Evolutionary conservation across 1,140 invertebrate genomes (phyloP), one percentile per base, ranked within the genome.

Genomic region (Caenorhabditis brenneri): DNA sequence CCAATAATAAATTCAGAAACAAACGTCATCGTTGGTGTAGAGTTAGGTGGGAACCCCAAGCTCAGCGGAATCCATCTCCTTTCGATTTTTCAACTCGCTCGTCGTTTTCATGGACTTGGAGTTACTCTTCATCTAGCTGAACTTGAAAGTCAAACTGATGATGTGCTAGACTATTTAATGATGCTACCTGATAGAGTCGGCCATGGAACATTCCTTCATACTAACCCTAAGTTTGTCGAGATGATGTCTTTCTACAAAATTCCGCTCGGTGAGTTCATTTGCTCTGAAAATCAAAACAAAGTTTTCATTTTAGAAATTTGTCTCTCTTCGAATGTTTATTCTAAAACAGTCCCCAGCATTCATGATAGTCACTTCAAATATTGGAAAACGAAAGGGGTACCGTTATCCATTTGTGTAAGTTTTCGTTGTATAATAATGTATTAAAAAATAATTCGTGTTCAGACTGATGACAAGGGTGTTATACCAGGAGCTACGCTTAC

Each of bases 401-500:
- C 84, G 2, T 39, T 85, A 2, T 24, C 53, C 58, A 51, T 85
- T 53, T 78, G 46, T 55, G 84, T 85, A 48, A 79, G 33, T 16
- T 51, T 0, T 31, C 31, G 5, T 36, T 12, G 12, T 3, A 3
- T 36, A 42, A n/a, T 19, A 31, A 53, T 48, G 19, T 22, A 80
- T 55, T 10, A 51, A 19, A 15, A 42, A 31, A 9, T 29, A 29
- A 49, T 16, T 27, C 1, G 2, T 80, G 22, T 85, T 85, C 81
- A 85, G 84, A 85, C 84, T 16, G 84, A 85, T 46, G 84, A 85
- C 65, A 85, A 65, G 22, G 84, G 84, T 31, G 22, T 85, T 10
- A 69, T 85, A 12, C 65, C 65, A 24, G 65, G n/a, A 9, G 46
- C 84, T 5, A 49, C 58, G 15, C 31, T 85, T 12, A 42, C 80